Conservation (phyloP, 2,797 vertebrate species). For the Masticophis lateralis region DNA sequence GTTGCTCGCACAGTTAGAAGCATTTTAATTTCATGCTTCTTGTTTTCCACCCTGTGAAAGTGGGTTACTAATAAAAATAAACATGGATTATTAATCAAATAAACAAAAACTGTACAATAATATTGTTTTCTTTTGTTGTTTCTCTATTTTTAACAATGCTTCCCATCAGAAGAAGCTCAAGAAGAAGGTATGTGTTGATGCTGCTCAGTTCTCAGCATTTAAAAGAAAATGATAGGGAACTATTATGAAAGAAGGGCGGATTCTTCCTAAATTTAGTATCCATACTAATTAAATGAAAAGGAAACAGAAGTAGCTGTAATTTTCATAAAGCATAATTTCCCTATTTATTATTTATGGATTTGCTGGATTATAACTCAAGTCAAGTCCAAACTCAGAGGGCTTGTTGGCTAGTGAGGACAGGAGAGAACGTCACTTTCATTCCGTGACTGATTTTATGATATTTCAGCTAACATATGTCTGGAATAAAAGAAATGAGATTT, state of each 20-base stretch:
- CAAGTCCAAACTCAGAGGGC: not conserved
- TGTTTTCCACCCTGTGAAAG: constrained; percentile 6
- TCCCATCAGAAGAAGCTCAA: constrained; percentile 66
- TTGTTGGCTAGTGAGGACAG: not conserved
- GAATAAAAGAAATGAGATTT: not conserved
- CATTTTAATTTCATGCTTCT: constrained; percentile 37
- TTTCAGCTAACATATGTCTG: not conserved
- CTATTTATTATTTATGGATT: not conserved
- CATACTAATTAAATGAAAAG: not conserved
- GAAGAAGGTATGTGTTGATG: constrained; percentile 76
- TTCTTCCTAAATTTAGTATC: not conserved
- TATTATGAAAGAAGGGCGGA: not conserved
- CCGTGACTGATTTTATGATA: not conserved
- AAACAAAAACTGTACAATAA: constrained; percentile 1
- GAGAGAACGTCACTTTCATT: not conserved
- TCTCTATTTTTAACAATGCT: not conserved
- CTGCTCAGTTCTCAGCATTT: not conserved
- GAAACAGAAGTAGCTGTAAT: not conserved
- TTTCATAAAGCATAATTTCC: not conserved
- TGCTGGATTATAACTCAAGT: not conserved
- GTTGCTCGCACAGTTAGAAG: constrained; percentile 41
- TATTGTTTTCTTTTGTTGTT: constrained; percentile 39
- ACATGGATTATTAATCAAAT: not conserved
- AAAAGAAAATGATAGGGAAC: rapidly evolving
- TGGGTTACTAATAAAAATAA: not conserved